These are phyloP conservation scores for Onchidella celtica DNA, from an alignment of 2,888 invertebrate species.

Conservation along the genomic window DNA sequence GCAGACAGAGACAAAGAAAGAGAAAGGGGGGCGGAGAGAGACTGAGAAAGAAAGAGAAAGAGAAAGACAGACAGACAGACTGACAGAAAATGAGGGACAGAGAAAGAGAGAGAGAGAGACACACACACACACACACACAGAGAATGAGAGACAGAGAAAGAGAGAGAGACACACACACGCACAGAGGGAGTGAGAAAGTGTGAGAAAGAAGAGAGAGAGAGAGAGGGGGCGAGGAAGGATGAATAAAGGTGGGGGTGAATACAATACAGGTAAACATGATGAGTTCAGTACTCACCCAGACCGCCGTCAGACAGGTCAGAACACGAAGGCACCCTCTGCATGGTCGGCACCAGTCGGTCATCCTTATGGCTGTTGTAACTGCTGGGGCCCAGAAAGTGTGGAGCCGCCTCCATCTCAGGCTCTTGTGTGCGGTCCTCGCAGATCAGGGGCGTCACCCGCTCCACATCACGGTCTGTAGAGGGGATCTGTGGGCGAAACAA, in stretches of 20 bases:
- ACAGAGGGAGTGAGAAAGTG: too few species aligned
- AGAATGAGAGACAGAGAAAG: too few species aligned
- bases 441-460: neutral
- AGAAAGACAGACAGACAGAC: too few species aligned
- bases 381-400: neutral
- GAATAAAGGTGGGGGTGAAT: neutral
- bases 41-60: too few species aligned
- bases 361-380: constrained; percentile 38
- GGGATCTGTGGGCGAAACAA: neutral
- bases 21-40: too few species aligned
- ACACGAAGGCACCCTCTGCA: constrained; percentile 53
- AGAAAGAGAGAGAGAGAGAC: too few species aligned
- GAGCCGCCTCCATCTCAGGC: neutral
- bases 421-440: constrained; percentile 13
- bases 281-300: constrained; percentile 6
- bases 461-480: constrained; percentile 5
- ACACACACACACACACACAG: too few species aligned
- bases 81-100: too few species aligned
- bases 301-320: constrained; percentile 45
- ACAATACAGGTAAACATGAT: constrained; percentile 1
- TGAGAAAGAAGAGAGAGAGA: neutral
- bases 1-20: too few species aligned
- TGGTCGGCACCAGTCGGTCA: constrained; percentile 49
- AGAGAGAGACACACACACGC: too few species aligned
- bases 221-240: constrained; percentile 10